Evolutionary conservation across 2,797 vertebrate genomes (phyloP).

Genomic region (Acrossocheilus fasciatus): DNA sequence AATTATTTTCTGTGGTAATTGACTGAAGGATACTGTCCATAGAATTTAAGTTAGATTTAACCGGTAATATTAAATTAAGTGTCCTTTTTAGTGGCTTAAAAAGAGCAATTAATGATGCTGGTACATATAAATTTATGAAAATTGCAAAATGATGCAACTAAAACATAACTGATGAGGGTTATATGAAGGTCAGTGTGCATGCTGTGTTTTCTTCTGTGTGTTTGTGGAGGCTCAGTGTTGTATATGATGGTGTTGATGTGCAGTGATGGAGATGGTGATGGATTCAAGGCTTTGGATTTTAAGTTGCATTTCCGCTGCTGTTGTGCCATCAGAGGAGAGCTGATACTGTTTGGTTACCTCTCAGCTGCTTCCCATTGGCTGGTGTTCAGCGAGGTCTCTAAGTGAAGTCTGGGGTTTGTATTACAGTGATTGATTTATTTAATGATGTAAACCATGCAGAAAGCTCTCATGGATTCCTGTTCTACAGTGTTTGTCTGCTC

Average conservation of each 20-base stretch:
- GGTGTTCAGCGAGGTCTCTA: not conserved
- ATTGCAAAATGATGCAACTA: not conserved
- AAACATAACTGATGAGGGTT: not conserved
- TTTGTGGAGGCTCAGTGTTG: not conserved
- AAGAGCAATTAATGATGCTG: not conserved
- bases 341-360: conserved; percentile 8
- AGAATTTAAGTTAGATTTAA: not conserved
- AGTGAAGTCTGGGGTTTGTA: conserved; percentile 1
- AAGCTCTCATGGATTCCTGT: not conserved
- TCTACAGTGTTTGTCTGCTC: not conserved
- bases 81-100: not conserved
- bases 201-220: conserved; percentile 5
- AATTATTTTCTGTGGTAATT: not conserved
- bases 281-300: conserved; percentile 28
- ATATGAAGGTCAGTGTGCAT: not conserved
- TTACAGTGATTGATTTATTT: conserved; percentile 43
- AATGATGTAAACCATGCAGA: not conserved
- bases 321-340: not conserved
- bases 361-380: not conserved
- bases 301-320: not conserved
- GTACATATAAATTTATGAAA: not conserved
- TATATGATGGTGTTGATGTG: not conserved
- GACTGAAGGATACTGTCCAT: not conserved
- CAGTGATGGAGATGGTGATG: conserved; percentile 3
- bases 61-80: not conserved